These are phyloP conservation scores for Podilymbus podiceps DNA, from an alignment of 2,113 vertebrate species.

Conservation along the genomic window DNA sequence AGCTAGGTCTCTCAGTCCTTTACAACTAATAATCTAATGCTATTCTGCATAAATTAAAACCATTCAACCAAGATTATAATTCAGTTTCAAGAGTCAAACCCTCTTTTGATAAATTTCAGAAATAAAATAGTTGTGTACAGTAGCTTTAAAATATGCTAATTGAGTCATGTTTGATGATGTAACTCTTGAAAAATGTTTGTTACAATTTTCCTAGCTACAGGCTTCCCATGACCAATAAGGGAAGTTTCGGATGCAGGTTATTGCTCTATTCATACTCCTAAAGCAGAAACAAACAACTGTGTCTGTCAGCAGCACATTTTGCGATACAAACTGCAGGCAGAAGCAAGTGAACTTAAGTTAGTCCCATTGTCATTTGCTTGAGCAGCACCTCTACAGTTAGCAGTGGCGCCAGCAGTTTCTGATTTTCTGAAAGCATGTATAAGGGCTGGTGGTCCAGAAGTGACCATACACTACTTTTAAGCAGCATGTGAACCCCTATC, in stretches of 20 bases:
- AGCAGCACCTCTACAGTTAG: neutral
- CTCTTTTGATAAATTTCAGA: neutral
- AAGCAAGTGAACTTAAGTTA: neutral
- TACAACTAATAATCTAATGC: neutral
- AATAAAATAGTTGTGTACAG: neutral
- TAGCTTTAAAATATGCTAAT: neutral
- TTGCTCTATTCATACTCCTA: neutral
- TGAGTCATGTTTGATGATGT: neutral
- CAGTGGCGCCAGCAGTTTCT: neutral
- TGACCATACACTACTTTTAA: neutral
- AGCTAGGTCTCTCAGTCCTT: neutral
- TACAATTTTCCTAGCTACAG: neutral
- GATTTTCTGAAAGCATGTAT: neutral
- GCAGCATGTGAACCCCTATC: neutral
- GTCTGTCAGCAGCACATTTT: neutral
- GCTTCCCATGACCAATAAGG: neutral
- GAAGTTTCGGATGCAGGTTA: neutral
- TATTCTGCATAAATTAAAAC: neutral
- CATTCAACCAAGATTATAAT: neutral
- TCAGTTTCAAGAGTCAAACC: neutral
- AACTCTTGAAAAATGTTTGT: neutral
- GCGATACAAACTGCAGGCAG: neutral
- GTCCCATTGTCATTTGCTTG: neutral
- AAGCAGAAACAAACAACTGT: neutral
- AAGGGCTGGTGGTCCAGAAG: neutral